Evolutionary conservation across 2,888 invertebrate species (phyloP).

Genomic region (Melanophora roralis): DNA sequence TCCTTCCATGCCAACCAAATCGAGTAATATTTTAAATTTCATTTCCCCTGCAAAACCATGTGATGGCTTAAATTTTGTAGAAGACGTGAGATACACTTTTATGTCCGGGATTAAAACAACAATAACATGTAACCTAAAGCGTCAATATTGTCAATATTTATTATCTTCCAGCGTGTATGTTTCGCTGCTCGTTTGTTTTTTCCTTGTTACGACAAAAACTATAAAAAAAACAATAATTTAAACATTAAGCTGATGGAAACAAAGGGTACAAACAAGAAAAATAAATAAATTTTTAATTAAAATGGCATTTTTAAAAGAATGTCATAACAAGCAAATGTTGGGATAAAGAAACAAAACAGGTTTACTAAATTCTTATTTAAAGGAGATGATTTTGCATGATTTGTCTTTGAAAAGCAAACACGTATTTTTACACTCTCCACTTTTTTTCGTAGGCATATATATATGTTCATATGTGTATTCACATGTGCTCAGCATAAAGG

Average conservation of each 20-base stretch:
- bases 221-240: conserved; percentile 21
- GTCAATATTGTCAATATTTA: conserved; percentile 39
- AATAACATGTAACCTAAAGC: conserved; percentile 19
- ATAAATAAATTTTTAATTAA: neutral
- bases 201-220: neutral
- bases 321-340: too few relatives aligned
- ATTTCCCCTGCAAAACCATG: conserved; percentile 64
- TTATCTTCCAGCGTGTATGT: conserved; percentile 8
- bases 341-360: too few relatives aligned
- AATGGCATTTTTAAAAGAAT: neutral
- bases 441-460: too few relatives aligned
- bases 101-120: conserved; percentile 21
- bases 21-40: conserved; percentile 65
- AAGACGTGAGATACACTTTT: conserved; percentile 26
- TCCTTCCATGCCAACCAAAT: too few relatives aligned
- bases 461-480: too few relatives aligned
- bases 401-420: too few relatives aligned
- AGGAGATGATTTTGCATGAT: too few relatives aligned
- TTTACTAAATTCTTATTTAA: too few relatives aligned
- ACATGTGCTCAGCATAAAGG: too few relatives aligned
- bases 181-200: neutral
- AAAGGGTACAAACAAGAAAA: neutral
- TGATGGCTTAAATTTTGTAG: conserved; percentile 45
- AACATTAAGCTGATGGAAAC: conserved; percentile 13
- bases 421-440: too few relatives aligned